A percentile compares a stretch with the other conserved stretches of the same genome.
Evolutionary conservation across 2,888 invertebrate genomes (phyloP).

Genomic region (Molorchus minor): DNA sequence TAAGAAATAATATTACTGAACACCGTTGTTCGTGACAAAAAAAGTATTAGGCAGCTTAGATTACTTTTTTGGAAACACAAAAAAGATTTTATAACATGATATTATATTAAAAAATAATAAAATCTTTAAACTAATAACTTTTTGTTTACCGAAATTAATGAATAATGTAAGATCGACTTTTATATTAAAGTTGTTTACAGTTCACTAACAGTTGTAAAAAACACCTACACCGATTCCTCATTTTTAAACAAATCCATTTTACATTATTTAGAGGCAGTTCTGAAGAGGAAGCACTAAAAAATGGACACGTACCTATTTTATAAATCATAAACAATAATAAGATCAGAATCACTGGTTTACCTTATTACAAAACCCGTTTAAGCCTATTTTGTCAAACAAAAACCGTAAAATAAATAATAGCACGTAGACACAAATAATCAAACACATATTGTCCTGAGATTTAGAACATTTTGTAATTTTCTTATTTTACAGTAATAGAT

Average conservation of each 20-base stretch:
- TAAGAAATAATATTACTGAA: neutral
- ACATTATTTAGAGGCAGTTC: constrained; percentile 6
- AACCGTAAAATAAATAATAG: neutral
- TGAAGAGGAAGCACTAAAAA: constrained; percentile 6
- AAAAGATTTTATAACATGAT: constrained; percentile 2
- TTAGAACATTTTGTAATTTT: too few species aligned
- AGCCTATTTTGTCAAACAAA: neutral
- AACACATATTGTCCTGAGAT: neutral
- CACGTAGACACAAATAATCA: neutral
- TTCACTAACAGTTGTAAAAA: constrained; percentile 15
- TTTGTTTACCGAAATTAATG: constrained; percentile 12
- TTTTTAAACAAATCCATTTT: constrained; percentile 15
- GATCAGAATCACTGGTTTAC: constrained; percentile 4
- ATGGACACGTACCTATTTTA: constrained; percentile 11
- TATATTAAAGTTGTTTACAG: constrained; percentile 21
- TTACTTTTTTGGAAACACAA: neutral
- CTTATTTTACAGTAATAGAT: too few species aligned
- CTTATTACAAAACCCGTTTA: too few species aligned
- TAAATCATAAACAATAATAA: neutral
- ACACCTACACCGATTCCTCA: constrained; percentile 1
- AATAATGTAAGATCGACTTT: constrained; percentile 15
- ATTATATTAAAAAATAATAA: constrained; percentile 11
- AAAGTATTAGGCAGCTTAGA: neutral
- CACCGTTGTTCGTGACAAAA: neutral
- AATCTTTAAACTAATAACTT: constrained; percentile 16